These are phyloP conservation scores for Daubentonia madagascariensis DNA, from an alignment of 2,113 vertebrate species.

Conservation along the genomic window DNA sequence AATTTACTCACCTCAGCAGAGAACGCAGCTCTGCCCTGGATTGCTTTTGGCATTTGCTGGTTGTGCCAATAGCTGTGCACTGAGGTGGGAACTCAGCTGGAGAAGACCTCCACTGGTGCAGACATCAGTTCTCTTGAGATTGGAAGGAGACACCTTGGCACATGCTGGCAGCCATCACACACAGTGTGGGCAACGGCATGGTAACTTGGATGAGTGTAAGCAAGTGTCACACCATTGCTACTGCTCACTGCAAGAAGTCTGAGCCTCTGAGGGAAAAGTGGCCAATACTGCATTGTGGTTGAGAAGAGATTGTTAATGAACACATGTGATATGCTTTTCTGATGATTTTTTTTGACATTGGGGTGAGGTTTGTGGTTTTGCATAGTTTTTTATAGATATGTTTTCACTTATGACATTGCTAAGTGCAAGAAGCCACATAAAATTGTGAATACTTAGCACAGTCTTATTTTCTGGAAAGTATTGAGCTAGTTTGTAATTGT, in stretches of 20 bases:
- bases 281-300: not conserved
- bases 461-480: not conserved
- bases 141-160: not conserved
- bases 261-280: not conserved
- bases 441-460: not conserved
- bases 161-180: not conserved
- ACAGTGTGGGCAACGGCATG: not conserved
- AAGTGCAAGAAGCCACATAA: not conserved
- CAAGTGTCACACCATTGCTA: not conserved
- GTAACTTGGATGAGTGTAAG: not conserved
- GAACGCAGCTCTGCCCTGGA: not conserved
- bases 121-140: not conserved
- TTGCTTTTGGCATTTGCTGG: not conserved
- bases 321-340: not conserved
- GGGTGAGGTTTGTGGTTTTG: not conserved
- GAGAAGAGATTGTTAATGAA: not conserved
- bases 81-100: not conserved
- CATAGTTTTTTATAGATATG: not conserved
- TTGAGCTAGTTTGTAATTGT: not conserved
- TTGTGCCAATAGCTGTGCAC: not conserved
- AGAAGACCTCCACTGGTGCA: not conserved
- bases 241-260: not conserved
- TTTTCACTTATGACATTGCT: not conserved
- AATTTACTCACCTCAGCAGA: not conserved
- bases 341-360: not conserved